Evolutionary conservation across 2,888 invertebrate genomes (phyloP), one percentile per base, ranked within the genome.

Genomic region (Hipparchia sbordonii): DNA sequence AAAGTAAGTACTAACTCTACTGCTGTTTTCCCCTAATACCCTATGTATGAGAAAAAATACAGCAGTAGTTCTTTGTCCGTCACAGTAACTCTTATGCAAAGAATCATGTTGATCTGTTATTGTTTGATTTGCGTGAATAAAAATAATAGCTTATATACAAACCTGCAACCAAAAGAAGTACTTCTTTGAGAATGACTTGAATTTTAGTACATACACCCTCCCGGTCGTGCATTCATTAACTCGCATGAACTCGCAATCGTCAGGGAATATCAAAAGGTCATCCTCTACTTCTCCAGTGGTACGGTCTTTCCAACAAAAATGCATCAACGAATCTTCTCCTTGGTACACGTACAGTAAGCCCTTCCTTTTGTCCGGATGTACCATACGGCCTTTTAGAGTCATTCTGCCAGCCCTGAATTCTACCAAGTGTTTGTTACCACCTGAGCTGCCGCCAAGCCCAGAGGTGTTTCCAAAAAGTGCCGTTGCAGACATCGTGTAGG

Each of bases 291-390:
- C 96, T 70, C 98, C 98, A 63, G 97, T 96, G 62, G 97, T 96
- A 66, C 99, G 96, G 92, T 99, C 99, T 92, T 99, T 99, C 99
- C 99, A 99, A 89, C 99, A 99, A 87, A 99, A 99, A 92, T 99
- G 99, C 97, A 99, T 99, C 72, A 99, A 79, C 0, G 98, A 98
- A 90, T 99, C 99, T 80, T 99, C 99, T 70, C 98, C 97, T 89
- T 99, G 99, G 86, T 98, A 98, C 72, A 99, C 96, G 87, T 98
- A 99, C 12, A 99, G 95, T 48, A 97, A 94, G 6, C 99, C 99
- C 93, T 99, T 99, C 82, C 99, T 96, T 80, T 97, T 97, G 87
- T 99, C 99, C 2, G 99, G 98, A 87, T 97, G 96, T 4, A 98
- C 98, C 97, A 98, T 98, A 83, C 97, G 97, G 62, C 98, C 98